A percentile compares a stretch with the other conserved stretches of the same genome.
These are phyloP conservation scores for Gymnobelideus leadbeateri DNA, from an alignment of 2,113 vertebrate species.

Conservation along the genomic window DNA sequence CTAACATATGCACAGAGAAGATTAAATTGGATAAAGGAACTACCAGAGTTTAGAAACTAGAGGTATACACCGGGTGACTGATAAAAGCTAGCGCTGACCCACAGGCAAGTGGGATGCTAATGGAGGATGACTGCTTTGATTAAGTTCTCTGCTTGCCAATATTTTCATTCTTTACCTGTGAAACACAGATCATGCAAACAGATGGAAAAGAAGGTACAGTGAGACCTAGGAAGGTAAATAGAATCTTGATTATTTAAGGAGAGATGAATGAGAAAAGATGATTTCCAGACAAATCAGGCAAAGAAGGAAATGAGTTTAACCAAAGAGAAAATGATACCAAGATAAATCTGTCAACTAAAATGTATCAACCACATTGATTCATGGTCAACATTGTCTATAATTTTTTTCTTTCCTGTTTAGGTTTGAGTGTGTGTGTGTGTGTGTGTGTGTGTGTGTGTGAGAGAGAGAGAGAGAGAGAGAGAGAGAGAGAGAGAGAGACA, in stretches of 20 bases:
- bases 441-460: no score
- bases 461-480: no score
- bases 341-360: not conserved
- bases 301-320: not conserved
- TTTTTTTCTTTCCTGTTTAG: constrained; percentile 49
- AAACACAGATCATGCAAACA: not conserved
- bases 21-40: constrained; percentile 28
- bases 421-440: not conserved
- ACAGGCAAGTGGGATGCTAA: constrained; percentile 27
- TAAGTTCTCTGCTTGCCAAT: not conserved
- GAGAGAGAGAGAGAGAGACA: no score
- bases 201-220: constrained; percentile 21
- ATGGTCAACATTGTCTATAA: not conserved
- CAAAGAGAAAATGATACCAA: not conserved
- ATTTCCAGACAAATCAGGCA: not conserved
- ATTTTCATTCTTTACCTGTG: not conserved
- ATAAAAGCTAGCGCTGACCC: constrained; percentile 29
- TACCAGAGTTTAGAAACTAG: constrained; percentile 15
- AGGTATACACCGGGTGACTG: constrained; percentile 41
- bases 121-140: constrained; percentile 32
- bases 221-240: constrained; percentile 18
- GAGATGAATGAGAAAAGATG: not conserved
- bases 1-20: constrained; percentile 10
- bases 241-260: constrained; percentile 27
- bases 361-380: constrained; percentile 31